Evolutionary conservation across 2,888 invertebrate species (phyloP).

Genomic region (Caenorhabditis doughertyi): DNA sequence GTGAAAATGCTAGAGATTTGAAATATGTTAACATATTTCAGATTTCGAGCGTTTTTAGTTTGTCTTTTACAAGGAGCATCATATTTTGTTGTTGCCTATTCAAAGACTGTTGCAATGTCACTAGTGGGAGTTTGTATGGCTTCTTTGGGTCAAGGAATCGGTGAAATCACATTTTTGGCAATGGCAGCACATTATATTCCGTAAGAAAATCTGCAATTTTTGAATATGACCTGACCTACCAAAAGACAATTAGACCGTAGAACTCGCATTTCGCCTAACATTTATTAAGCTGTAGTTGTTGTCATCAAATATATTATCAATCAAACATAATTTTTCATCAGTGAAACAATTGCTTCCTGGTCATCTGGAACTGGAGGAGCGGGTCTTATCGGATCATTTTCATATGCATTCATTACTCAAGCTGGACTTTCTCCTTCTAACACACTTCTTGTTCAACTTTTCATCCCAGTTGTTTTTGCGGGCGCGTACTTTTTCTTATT

Average conservation of each 20-base stretch:
- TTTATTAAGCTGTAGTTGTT: too few relatives aligned
- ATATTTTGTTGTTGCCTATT: conserved; percentile 80
- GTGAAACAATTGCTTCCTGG: conserved; percentile 90
- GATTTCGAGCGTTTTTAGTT: conserved; percentile 76
- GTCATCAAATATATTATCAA: not conserved
- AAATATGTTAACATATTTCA: conserved; percentile 37
- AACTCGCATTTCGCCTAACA: too few relatives aligned
- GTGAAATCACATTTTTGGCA: conserved; percentile 89
- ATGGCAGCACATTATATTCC: conserved; percentile 88
- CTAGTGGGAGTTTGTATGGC: conserved; percentile 87
- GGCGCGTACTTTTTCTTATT: conserved; percentile 83
- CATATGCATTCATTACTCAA: conserved; percentile 85
- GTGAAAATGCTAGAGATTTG: not conserved
- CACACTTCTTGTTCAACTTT: conserved; percentile 88
- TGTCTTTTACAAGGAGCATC: conserved; percentile 73
- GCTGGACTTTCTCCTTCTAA: conserved; percentile 73
- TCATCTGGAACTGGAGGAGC: conserved; percentile 90
- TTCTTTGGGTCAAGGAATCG: conserved; percentile 89
- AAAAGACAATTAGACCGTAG: too few relatives aligned
- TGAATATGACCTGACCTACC: not conserved
- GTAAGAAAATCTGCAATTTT: conserved; percentile 81
- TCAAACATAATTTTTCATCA: conserved; percentile 79
- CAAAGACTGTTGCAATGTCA: conserved; percentile 71
- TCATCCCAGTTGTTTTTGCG: conserved; percentile 87
- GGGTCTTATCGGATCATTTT: conserved; percentile 87